Base-by-base conservation (phyloP, 2,113 vertebrate genomes). In the Ivindomyrus marchei region DNA sequence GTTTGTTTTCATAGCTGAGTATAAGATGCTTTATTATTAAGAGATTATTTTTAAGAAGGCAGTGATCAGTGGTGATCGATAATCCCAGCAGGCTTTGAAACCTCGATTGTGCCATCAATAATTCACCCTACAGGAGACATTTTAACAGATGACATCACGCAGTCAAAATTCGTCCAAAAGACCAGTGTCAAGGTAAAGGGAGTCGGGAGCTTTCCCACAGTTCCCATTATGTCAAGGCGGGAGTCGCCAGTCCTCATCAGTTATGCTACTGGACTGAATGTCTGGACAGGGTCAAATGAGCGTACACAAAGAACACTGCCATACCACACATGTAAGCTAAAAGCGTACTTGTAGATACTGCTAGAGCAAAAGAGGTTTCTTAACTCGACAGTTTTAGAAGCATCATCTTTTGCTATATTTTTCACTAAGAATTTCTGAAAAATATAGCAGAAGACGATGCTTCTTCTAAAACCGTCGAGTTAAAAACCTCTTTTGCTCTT, bases 401-500 rank as follows among this genome's bases (percentile, higher is more conserved):
- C 36, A 24, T 90, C 74, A 31, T 49, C 47, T 19, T 56, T 39
- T 56, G 53, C 85, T 27, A 47, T 74, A 77, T 77, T 19, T 46
- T 80, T 45, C 47, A 52, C 36, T 11, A 3, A 58, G 15, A 49
- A 88, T 50, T 49, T 58, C 8, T 58, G 47, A 31, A 80, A 46
- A 27, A 77, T 87, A 70, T 53, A 27, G 85, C 77, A 53, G 24
- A 80, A 10, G 46, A 36, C 27, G 39, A 90, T 24, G 36, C 85
- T 66, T 52, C 46, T 74, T 36, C 66, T 31, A 62, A 56, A 86
- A 88, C 49, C 9, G 11, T 21, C 13, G n/a, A n/a, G 85, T 52
- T 88, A 77, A 90, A 80, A 90, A 86, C 52, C 62, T 90, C 66
- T 90, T 53, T 90, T 45, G 89, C 66, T 52, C 47, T 62, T 39